Percentiles rank a stretch among this genome's conserved stretches.
phyloP scores from a whole-genome alignment of 2,113 vertebrate genomes.

The Cyprinodon variegatus region DNA sequence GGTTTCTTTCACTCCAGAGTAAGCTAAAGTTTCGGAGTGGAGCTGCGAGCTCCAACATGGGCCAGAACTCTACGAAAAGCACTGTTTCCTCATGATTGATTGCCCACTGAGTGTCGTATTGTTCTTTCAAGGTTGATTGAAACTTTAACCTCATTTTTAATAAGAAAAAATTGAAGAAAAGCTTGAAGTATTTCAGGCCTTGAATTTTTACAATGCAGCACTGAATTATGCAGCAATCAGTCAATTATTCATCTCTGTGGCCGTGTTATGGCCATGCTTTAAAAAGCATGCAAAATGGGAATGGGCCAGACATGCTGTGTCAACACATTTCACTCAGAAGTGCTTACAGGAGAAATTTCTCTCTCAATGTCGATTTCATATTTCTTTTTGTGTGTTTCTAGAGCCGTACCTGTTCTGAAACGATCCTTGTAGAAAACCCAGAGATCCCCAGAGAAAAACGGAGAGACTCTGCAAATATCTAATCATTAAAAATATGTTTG shows the following conservation, averaged over 20 bases:
- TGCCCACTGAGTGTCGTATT: slow-evolving; percentile 90
- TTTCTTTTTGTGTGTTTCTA: slow-evolving; percentile 85
- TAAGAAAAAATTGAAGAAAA: slow-evolving; percentile 81
- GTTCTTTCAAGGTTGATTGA: slow-evolving; percentile 99
- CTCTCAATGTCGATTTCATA: slow-evolving; percentile 94
- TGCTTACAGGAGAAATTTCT: slow-evolving; percentile 98
- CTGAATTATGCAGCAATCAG: slow-evolving; percentile 99
- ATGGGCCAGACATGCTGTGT: slow-evolving; percentile 93
- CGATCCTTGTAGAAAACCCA: slow-evolving; percentile 62
- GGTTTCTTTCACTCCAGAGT: slow-evolving; percentile 53
- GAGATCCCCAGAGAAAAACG: slow-evolving; percentile 29
- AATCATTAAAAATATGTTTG: slow-evolving; percentile 25
- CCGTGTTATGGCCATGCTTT: slow-evolving; percentile 93
- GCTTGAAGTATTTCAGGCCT: slow-evolving; percentile 98
- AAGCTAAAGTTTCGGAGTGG: slow-evolving; percentile 29
- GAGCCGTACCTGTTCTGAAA: slow-evolving; percentile 86
- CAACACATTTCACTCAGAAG: slow-evolving; percentile 99
- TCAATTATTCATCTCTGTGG: slow-evolving; percentile 99
- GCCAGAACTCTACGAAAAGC: slow-evolving; percentile 79
- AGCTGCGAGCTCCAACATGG: slow-evolving; percentile 40
- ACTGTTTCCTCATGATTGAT: slow-evolving; percentile 88
- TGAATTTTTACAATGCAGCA: slow-evolving; percentile 98
- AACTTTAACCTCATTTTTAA: slow-evolving; percentile 99
- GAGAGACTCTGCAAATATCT: neutral
- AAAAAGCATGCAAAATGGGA: slow-evolving; percentile 97